Base-by-base conservation (phyloP, 2,888 invertebrate species). In the Anticlea derivata region DNA sequence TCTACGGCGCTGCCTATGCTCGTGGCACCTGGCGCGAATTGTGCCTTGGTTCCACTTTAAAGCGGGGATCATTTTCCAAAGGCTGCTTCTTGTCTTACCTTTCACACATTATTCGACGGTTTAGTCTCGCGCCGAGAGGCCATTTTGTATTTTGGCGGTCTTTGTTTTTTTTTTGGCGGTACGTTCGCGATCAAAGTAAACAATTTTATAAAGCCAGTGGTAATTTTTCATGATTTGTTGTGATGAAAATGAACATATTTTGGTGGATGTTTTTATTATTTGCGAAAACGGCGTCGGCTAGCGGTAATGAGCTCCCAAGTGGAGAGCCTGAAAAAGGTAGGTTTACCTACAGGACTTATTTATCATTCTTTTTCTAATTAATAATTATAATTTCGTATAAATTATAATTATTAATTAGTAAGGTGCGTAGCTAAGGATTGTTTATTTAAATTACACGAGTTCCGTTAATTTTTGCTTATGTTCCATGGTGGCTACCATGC, bases 201-300 rank as follows among this genome's bases (percentile, higher is more conserved):
- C 13, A 35, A 56, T 49, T 59, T 55, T 61, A 63, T 66, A 65
- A 67, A 59, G 56, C 58, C 60, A 56, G 69, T 58, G 53, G 29
- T 56, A 7, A 66, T 45, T 66, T 80, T 82, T 81, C 71, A 83
- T 89, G 88, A 80, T 69, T 76, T 69, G 71, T 71, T 75, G 70
- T 76, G 73, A 77, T 80, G 76, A 83, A 69, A 78, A 88, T 89
- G 87, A 83, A 87, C 87, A 86, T 74, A 76, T 87, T 87, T 62
- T 89, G 88, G 90, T 90, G 90, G 90, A 80, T 90, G 86, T 86
- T 87, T 70, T 75, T 90, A 69, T 78, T 89, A 61, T 84, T 86
- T 70, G 84, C 86, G 73, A 87, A 86, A 78, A 86, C 78, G 68
- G 86, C 81, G 56, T 86, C 82, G 66, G 80, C 85, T 73, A 88